A percentile compares a stretch with the other conserved stretches of the same genome.
Evolutionary conservation across 2,113 vertebrate genomes (phyloP).

Genomic region (Ctenomys sociabilis): DNA sequence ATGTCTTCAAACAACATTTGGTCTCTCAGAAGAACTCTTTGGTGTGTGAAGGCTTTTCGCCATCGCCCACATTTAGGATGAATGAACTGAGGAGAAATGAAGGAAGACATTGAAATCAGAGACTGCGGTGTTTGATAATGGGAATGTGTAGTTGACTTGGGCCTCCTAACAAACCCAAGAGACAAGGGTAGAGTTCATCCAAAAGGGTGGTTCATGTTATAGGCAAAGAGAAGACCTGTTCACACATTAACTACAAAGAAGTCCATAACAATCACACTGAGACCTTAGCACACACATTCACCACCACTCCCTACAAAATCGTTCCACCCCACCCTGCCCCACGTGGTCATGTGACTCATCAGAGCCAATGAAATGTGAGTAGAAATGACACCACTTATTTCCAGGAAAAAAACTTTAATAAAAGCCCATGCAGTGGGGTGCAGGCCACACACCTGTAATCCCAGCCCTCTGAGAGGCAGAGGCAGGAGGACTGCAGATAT

Average conservation of each 20-base stretch:
- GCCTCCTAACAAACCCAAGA: neutral
- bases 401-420: slow-evolving; percentile 33
- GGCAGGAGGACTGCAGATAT: neutral
- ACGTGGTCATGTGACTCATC: neutral
- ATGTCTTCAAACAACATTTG: neutral
- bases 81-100: neutral
- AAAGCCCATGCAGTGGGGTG: neutral
- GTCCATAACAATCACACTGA: neutral
- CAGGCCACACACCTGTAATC: neutral
- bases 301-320: neutral
- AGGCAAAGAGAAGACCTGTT: neutral
- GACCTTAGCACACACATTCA: neutral
- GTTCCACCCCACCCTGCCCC: too few species aligned
- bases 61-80: neutral
- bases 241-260: neutral
- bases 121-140: neutral
- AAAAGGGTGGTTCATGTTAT: neutral
- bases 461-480: neutral
- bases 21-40: neutral
- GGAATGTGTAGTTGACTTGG: neutral
- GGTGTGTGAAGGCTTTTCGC: neutral
- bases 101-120: neutral
- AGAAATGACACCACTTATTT: neutral
- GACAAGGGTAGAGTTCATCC: neutral
- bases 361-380: neutral